Evolutionary conservation across 2,888 invertebrate species (phyloP).

Genomic region (Megaustenia siamemsis): DNA sequence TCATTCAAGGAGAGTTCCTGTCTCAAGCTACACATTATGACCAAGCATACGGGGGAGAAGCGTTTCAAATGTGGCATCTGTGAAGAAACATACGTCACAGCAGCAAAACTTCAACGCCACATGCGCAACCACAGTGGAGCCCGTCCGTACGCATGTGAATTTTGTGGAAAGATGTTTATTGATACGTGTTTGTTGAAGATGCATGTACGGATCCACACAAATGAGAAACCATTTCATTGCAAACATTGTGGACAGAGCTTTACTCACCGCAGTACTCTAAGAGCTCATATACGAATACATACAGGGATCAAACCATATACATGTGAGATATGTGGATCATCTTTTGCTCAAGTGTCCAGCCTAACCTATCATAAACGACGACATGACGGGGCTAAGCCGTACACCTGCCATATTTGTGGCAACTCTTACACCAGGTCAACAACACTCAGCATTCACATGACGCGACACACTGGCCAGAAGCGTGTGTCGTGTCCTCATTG

Average conservation of each 20-base stretch:
- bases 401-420: constrained; percentile 48
- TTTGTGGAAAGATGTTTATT: constrained; percentile 49
- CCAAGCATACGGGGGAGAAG: constrained; percentile 41
- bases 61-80: constrained; percentile 49
- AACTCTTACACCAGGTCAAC: constrained; percentile 48
- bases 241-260: constrained; percentile 41
- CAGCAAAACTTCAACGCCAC: constrained; percentile 49
- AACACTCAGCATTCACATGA: constrained; percentile 47
- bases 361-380: constrained; percentile 48
- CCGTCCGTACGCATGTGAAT: constrained; percentile 44
- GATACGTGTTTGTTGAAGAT: constrained; percentile 41
- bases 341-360: constrained; percentile 51
- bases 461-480: constrained; percentile 40
- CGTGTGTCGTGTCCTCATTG: constrained; percentile 39
- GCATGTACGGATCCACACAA: constrained; percentile 48
- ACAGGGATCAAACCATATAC: constrained; percentile 46
- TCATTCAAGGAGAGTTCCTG: constrained; percentile 42
- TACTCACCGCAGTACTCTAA: constrained; percentile 33
- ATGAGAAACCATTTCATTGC: constrained; percentile 41
- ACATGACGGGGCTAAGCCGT: constrained; percentile 50
- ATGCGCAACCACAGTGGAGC: constrained; percentile 43
- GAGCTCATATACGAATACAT: constrained; percentile 46
- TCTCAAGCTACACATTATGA: constrained; percentile 40
- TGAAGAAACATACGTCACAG: constrained; percentile 7
- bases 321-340: constrained; percentile 37